A percentile compares a stretch with the other conserved stretches of the same genome.
These are phyloP conservation scores for Camponotus fellah DNA, from an alignment of 2,888 invertebrate species.

Conservation along the genomic window DNA sequence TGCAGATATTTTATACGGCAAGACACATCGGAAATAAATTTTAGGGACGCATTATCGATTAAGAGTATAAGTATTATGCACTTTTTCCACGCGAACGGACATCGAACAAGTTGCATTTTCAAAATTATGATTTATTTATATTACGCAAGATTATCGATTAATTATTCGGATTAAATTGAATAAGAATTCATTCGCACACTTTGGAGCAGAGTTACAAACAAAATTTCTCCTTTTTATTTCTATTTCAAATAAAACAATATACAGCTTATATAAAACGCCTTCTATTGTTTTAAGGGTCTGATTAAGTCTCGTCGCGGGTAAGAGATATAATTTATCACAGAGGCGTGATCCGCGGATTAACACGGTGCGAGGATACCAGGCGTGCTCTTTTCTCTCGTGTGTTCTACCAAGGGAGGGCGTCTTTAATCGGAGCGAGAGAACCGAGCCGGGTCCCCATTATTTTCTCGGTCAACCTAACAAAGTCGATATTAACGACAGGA, in stretches of 20 bases:
- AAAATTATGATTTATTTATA: background rate
- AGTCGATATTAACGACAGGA: constrained; percentile 42
- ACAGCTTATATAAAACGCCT: background rate
- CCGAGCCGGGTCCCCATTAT: constrained; percentile 50
- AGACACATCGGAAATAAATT: background rate
- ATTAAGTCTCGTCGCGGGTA: constrained; percentile 33
- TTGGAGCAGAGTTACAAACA: background rate
- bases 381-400: constrained; percentile 30
- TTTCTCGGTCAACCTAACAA: constrained; percentile 57
- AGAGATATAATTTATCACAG: constrained; percentile 50
- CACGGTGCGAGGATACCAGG: constrained; percentile 45
- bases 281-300: constrained; percentile 45
- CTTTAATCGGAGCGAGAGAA: constrained; percentile 57
- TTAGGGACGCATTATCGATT: background rate
- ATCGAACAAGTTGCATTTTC: background rate
- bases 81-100: background rate
- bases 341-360: constrained; percentile 53
- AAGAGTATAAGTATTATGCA: background rate
- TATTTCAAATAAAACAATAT: background rate
- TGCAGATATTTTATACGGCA: background rate
- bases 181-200: background rate
- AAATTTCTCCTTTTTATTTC: background rate
- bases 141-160: background rate
- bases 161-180: background rate
- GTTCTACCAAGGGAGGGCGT: constrained; percentile 48